Evolutionary conservation across 1,140 invertebrate genomes (phyloP), one percentile per base, ranked within the genome.

Genomic region (Drosophila yakuba): DNA sequence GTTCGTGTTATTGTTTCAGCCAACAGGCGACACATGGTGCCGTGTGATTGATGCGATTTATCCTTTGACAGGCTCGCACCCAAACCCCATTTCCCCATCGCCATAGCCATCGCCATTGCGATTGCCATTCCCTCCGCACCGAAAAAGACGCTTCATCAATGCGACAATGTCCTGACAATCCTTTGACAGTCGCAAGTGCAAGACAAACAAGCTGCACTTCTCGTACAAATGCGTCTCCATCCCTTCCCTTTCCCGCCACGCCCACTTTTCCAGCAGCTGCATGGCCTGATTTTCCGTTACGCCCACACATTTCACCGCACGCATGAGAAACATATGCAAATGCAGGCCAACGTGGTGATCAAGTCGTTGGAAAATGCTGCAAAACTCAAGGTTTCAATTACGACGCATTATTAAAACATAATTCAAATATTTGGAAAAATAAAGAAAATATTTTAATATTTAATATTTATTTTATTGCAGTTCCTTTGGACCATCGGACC

Each of bases 141-240:
- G 17, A 41, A 54, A 43, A 45, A 51, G 43, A 20, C 51, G 63
- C 78, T 81, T 73, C 71, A 81, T 81, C 79, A 82, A 82, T 82
- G 74, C 62, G 79, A 82, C 61, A 78, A 74, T 63, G 68, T 51
- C 48, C 57, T 56, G 79, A 78, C 74, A 80, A 55, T 43, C 61
- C 47, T 45, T 14, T 45, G 58, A 55, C 78, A 72, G 66, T 64
- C 52, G 80, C 59, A 74, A 82, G 69, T 72, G 80, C 63, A 75
- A 78, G 63, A 66, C 80, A 83, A 83, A 74, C 80, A 78, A 58
- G 56, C 75, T 71, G 75, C 74, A 69, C 59, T 75, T 74, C 36
- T 78, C 52, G 55, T 55, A 8, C 69, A 55, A 43, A 41, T 74
- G 77, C 62, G 36, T 47, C 58, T 15, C 35, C 62, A 11, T 4